Conservation (phyloP, 1,140 invertebrate genomes). For the Papilio helenus region DNA sequence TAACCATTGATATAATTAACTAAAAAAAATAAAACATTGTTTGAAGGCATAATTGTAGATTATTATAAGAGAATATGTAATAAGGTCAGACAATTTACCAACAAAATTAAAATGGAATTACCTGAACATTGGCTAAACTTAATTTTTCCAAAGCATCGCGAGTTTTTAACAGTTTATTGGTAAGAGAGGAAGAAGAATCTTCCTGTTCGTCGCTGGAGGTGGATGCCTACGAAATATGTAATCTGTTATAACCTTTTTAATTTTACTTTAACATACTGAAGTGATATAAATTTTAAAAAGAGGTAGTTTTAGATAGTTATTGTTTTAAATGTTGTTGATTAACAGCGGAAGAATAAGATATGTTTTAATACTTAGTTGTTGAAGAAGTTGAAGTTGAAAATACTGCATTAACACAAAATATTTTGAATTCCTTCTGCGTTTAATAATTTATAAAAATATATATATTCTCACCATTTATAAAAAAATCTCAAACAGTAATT, state of each 20-base stretch:
- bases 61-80: too few species aligned
- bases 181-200: slow-evolving; percentile 37
- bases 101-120: not conserved
- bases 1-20: too few species aligned
- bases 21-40: not conserved
- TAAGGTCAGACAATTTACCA: not conserved
- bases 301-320: not conserved
- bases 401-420: not conserved
- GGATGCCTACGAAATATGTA: slow-evolving; percentile 31
- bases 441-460: not conserved
- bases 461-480: slow-evolving; percentile 29
- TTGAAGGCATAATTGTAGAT: too few species aligned
- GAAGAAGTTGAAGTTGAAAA: too few species aligned
- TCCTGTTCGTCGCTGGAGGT: slow-evolving; percentile 25
- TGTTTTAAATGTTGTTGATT: not conserved
- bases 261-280: not conserved
- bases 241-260: not conserved
- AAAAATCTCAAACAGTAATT: not conserved
- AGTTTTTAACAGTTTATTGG: slow-evolving; percentile 32
- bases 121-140: slow-evolving; percentile 36
- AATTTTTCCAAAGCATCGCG: slow-evolving; percentile 37
- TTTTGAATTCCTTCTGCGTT: slow-evolving; percentile 7
- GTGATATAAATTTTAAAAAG: not conserved
- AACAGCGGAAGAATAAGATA: not conserved
- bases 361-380: not conserved